These are phyloP conservation scores for Ferdinandea cuprea DNA, from an alignment of 2,888 invertebrate species.

Conservation along the genomic window DNA sequence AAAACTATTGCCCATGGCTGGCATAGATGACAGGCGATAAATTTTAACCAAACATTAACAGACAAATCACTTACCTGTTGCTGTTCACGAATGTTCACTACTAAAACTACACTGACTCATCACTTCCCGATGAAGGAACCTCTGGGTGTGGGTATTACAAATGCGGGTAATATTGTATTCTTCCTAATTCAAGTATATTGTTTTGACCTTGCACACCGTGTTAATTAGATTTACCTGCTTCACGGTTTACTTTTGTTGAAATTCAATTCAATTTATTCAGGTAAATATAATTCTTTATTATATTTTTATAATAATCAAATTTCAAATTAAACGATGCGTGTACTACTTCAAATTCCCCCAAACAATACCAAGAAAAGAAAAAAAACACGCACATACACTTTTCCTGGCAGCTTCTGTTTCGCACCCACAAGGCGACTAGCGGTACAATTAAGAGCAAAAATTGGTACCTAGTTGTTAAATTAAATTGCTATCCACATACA, in stretches of 20 bases:
- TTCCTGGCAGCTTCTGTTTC: not conserved
- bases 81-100: not conserved
- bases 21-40: not conserved
- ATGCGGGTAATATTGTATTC: not conserved
- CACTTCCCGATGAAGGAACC: not conserved
- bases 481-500: not conserved
- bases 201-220: slow-evolving; percentile 12
- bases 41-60: not conserved
- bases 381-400: not conserved
- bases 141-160: not conserved
- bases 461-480: not conserved
- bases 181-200: not conserved
- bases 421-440: not conserved
- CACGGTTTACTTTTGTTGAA: slow-evolving; percentile 17
- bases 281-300: not conserved
- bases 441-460: not conserved
- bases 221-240: not conserved
- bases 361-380: too few relatives aligned
- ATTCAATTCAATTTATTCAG: not conserved
- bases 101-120: not conserved
- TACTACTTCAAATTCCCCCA: not conserved
- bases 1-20: too few relatives aligned
- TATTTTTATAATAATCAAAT: not conserved
- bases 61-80: not conserved
- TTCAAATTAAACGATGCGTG: slow-evolving; percentile 7